Percentiles rank a stretch among this genome's conserved stretches.
Conservation (phyloP, 2,113 vertebrate genomes). For the Beaufortia kweichowensis region DNA sequence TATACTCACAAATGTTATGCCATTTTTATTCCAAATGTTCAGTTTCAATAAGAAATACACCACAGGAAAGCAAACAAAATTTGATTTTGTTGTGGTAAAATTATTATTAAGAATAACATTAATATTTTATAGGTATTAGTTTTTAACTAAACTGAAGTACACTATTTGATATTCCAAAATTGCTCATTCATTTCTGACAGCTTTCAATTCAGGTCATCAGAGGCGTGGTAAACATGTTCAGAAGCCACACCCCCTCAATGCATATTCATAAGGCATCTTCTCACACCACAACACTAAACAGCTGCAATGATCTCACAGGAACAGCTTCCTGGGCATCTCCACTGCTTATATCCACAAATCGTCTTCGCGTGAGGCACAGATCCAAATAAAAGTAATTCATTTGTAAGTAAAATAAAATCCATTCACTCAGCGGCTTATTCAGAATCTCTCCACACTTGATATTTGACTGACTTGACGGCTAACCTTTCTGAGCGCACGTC, state of each 20-base stretch:
- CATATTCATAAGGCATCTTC: slow-evolving; percentile 24
- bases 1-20: no score
- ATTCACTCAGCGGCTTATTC: background rate
- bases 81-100: no score
- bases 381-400: background rate
- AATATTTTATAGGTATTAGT: no score
- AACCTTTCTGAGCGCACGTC: background rate
- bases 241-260: background rate
- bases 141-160: no score
- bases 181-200: background rate
- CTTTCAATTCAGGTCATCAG: slow-evolving; percentile 11
- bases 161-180: no score
- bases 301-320: slow-evolving; percentile 33
- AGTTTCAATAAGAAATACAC: no score
- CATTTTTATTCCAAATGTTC: no score
- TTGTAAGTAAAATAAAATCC: background rate
- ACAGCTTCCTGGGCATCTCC: background rate
- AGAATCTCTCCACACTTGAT: background rate
- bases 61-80: no score
- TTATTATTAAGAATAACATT: no score
- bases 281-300: background rate
- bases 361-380: background rate
- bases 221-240: background rate
- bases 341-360: background rate
- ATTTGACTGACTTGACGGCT: background rate